Base-by-base conservation (phyloP, 1,140 invertebrate species). In the Drosophila equinoxialis region DNA sequence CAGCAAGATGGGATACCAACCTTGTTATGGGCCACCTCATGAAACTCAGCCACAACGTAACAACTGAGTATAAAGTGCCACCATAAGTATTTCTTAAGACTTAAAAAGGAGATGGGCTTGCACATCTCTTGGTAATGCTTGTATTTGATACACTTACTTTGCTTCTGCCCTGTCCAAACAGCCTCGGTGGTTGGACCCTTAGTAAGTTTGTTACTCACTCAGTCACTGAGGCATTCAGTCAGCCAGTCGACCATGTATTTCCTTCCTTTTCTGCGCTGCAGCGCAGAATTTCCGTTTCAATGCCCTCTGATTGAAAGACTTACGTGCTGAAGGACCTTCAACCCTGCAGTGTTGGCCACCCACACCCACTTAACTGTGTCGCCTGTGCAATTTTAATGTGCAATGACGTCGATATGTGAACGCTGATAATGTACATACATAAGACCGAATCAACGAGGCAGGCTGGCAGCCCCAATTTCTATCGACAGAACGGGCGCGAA, bases 261-360 rank as follows among this genome's bases (percentile, higher is more conserved):
- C 83, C 83, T 87, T 87, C 76, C 84, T 83, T 81, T 77, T 89
- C 76, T 79, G 84, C 83, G 79, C 83, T 89, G 83, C 84, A 87
- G 83, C 80, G 79, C 83, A 83, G 83, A 89, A 87, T 87, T 87
- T 87, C 80, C 83, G 77, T 87, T 87, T 76, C 83, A 89, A 80
- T 87, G 84, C 77, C 77, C 64, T 74, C 80, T 87, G 83, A 87
- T 87, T 87, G 83, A 87, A 87, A 87, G 84, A 89, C 84, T 89
- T 89, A 86, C 79, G 83, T 79, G 70, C 62, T 71, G 54, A 87
- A 85, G 82, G 83, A 78, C 65, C 78, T 39, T 33, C 67, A 41
- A 8, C 5, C 42, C 8, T 30, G 2, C 20, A 3, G 0, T 6
- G 10, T 30, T 11, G 2, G 8, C 5, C 42, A 35, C 35, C 60